These are phyloP conservation scores for Dasysyrphus albostriatus DNA, from an alignment of 2,888 invertebrate genomes.

Conservation along the genomic window DNA sequence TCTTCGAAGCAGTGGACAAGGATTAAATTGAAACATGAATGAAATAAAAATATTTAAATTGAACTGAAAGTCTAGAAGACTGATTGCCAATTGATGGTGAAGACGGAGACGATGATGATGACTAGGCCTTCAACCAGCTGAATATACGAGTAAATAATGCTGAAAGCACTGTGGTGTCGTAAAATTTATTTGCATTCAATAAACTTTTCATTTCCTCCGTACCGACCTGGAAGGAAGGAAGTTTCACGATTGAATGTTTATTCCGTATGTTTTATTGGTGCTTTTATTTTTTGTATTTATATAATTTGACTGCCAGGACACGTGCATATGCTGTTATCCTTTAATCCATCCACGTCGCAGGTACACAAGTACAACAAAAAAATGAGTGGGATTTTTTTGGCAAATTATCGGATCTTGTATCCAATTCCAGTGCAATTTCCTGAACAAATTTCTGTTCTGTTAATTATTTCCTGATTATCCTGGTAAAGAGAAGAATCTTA, in stretches of 20 bases:
- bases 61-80: slow-evolving; percentile 19
- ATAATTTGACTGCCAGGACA: slow-evolving; percentile 10
- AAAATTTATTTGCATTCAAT: slow-evolving; percentile 69
- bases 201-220: slow-evolving; percentile 56
- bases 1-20: no score
- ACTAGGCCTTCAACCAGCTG: not conserved
- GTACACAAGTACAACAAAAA: not conserved
- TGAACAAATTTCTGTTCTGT: slow-evolving; percentile 63
- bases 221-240: slow-evolving; percentile 32
- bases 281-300: not conserved
- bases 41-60: slow-evolving; percentile 51
- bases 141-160: not conserved
- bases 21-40: slow-evolving; percentile 6
- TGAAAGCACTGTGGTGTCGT: not conserved
- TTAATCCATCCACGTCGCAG: slow-evolving; percentile 7
- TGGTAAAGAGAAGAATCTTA: slow-evolving; percentile 30
- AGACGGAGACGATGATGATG: slow-evolving; percentile 9
- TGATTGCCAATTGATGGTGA: slow-evolving; percentile 48
- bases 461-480: slow-evolving; percentile 74
- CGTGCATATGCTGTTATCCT: slow-evolving; percentile 39
- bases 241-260: slow-evolving; percentile 29
- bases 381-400: slow-evolving; percentile 37
- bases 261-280: slow-evolving; percentile 12
- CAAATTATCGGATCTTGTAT: slow-evolving; percentile 65
- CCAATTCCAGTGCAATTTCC: slow-evolving; percentile 70